Conservation (phyloP, 2,113 vertebrate species). For the Emydocephalus ijimae region DNA sequence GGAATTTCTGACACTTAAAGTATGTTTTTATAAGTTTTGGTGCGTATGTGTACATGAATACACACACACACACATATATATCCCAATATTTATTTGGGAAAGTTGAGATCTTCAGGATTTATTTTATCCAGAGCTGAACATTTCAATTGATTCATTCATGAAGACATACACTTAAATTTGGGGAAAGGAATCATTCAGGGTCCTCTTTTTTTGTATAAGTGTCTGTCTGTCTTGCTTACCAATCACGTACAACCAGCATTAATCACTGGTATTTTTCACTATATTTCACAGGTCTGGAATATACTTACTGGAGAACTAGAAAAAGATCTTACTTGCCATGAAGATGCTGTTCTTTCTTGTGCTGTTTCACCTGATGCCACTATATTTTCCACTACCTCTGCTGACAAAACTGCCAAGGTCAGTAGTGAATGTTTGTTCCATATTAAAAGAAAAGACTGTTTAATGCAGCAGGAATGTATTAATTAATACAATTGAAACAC, state of each 20-base stretch:
- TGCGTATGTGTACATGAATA: not conserved
- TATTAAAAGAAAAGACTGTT: not conserved
- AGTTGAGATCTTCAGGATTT: not conserved
- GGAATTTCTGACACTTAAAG: not conserved
- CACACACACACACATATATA: not conserved
- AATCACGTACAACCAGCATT: not conserved
- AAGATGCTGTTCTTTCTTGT: constrained; percentile 84
- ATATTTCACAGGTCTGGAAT: constrained; percentile 70
- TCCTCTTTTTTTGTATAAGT: not conserved
- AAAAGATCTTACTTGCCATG: constrained; percentile 81
- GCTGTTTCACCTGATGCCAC: constrained; percentile 78
- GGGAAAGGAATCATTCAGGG: not conserved
- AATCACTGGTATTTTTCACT: constrained; percentile 3
- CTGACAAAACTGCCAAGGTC: constrained; percentile 93
- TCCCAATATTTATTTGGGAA: not conserved
- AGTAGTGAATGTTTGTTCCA: not conserved
- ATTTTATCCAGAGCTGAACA: not conserved
- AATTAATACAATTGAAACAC: not conserved
- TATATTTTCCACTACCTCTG: constrained; percentile 85
- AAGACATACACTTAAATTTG: not conserved
- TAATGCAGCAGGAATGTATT: not conserved
- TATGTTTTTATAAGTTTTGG: not conserved
- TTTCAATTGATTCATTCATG: not conserved
- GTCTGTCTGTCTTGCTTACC: not conserved
- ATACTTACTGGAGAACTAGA: constrained; percentile 71